Evolutionary conservation across 2,888 invertebrate species (phyloP).

Genomic region (Amiota communis): DNA sequence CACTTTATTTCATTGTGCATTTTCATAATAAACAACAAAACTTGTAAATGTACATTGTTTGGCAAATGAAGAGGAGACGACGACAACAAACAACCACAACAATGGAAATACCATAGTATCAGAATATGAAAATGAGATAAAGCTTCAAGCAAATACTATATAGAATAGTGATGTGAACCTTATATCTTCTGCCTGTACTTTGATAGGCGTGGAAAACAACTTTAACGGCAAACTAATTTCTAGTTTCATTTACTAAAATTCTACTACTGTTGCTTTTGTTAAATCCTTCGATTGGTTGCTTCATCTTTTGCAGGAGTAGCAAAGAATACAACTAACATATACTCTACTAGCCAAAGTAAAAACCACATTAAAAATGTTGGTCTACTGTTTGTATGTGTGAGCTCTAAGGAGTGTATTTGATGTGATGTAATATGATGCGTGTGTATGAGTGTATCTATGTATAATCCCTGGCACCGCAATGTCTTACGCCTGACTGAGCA

Average conservation of each 20-base stretch:
- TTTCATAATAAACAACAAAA: conserved; percentile 67
- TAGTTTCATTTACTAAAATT: background rate
- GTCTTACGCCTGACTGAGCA: conserved; percentile 64
- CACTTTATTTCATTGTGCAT: conserved; percentile 34
- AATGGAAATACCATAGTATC: no score
- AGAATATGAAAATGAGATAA: no score
- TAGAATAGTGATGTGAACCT: background rate
- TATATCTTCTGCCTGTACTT: no score
- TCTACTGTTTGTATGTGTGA: background rate
- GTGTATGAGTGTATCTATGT: conserved; percentile 2
- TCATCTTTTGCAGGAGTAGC: no score
- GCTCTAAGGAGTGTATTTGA: no score
- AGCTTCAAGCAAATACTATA: background rate
- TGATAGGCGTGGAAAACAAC: conserved; percentile 5
- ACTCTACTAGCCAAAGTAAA: no score
- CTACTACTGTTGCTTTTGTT: conserved; percentile 17
- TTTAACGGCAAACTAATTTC: background rate
- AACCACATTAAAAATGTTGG: no score
- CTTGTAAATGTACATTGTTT: conserved; percentile 45
- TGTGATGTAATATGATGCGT: background rate
- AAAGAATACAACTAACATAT: no score
- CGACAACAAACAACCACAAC: background rate
- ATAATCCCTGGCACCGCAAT: conserved; percentile 39
- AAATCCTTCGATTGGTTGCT: background rate
- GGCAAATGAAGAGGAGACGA: conserved; percentile 13